Evolutionary conservation across 2,888 invertebrate species (phyloP), one percentile per base, ranked within the genome.

Genomic region (Charanyca ferruginea): DNA sequence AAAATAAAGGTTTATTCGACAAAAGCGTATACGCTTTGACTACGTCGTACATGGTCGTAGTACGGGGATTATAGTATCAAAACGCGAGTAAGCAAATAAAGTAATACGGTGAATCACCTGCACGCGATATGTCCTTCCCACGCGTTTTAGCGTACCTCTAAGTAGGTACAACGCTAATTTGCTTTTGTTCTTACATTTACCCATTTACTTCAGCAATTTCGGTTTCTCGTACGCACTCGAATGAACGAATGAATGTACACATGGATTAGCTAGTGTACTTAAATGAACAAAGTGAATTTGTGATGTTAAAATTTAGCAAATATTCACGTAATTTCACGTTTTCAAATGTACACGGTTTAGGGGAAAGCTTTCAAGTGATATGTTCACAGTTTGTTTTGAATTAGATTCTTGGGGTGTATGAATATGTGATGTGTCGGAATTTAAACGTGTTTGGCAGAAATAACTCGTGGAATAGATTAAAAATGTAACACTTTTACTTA

Each of bases 1-100:
- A 87, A 91, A 91, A 91, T 89, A 92, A 91, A 89, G 87, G 89
- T 88, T 93, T 91, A 91, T 90, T 90, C 88, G 74, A 62, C 80
- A 65, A 85, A 85, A 87, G 81, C 84, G 85, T 84, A 73, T 84
- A 80, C 85, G 83, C 38, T 82, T 81, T 85, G 81, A 85, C 79
- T 80, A 84, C 81, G 86, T 79, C 84, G 85, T 83, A 90, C 87
- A 86, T 84, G 85, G 82, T 82, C 83, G 76, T 83, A 83, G 79
- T 88, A 89, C 82, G 83, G 77, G 87, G 79, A 84, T 85, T 81
- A 80, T 73, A 75, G 73, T 82, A 79, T 74, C 71, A 82, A 68
- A 83, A 73, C 73, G 73, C 68, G 78, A 75, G 87, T 87, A 87
- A 87, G 88, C 87, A 90, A 91, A 92, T 91, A 91, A 89, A 89